Evolutionary conservation across 2,113 vertebrate species (phyloP), one percentile per base, ranked within the genome.

Genomic region (Cyphomyrus plagiostoma): DNA sequence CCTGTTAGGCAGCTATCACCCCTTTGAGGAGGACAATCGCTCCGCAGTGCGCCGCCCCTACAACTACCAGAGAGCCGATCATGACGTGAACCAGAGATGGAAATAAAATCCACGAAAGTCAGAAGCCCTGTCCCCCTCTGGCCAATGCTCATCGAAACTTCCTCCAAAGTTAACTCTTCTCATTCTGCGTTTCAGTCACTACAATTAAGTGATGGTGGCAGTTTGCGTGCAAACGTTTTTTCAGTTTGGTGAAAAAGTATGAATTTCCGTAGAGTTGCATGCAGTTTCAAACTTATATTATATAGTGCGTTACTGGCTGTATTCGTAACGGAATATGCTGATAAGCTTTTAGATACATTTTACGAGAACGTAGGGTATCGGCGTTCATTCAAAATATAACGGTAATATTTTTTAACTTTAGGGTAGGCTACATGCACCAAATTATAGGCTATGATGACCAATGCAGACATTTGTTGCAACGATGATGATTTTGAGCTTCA

Each of bases 81-180:
- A 74, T 88, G 70, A 89, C n/a, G 70, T 39, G 48, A 52, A 53
- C n/a, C 88, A 46, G 19, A 53, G 66, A 30, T 82, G 9, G 23
- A 52, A 77, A 48, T 82, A 26, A 70, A 89, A 89, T 82, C 46
- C n/a, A 70, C 74, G n/a, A 39, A 80, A 52, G 49, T 45, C 62
- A 58, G 50, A 49, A 48, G 48, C 88, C 87, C 82, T 10, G 23
- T 48, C 39, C 82, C 88, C 84, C 77, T 30, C 84, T 66, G 84
- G 86, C 50, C 46, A 23, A 49, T 80, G 88, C 90, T 89, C 46
- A 89, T 83, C 86, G 50, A 90, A 42, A 91, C 91, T 89, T 90
- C 90, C 91, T 91, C 77, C 70, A 53, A 83, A 46, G 77, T 92
- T 90, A 92, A 92, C 91, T 92, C 86, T 86, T 92, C 85, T 91